Conservation (phyloP, 2,888 invertebrate genomes). For the Drosophila bunnanda region DNA sequence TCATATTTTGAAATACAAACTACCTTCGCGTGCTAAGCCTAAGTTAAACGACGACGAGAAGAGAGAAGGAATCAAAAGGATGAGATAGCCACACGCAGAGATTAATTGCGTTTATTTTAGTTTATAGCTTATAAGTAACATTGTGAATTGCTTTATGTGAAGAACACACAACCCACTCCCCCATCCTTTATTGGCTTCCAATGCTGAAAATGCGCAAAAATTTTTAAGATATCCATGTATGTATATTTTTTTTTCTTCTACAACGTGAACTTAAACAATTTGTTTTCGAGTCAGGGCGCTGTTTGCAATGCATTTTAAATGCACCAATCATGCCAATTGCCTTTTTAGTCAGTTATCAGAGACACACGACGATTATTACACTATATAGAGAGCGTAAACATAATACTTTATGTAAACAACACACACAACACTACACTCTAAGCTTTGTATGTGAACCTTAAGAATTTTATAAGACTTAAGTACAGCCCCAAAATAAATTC, state of each 20-base stretch:
- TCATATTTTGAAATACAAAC: slow-evolving; percentile 13
- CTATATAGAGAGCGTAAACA: slow-evolving; percentile 8
- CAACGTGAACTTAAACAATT: slow-evolving; percentile 6
- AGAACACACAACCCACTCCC: slow-evolving; percentile 10
- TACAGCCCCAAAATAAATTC: slow-evolving; percentile 27
- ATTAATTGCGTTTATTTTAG: slow-evolving; percentile 57
- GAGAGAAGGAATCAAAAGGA: slow-evolving; percentile 11
- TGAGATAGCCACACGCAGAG: slow-evolving; percentile 4
- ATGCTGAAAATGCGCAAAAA: slow-evolving; percentile 65
- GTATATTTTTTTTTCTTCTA: slow-evolving; percentile 48
- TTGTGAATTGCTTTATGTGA: slow-evolving; percentile 71
- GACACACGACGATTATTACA: slow-evolving; percentile 16
- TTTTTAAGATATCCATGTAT: slow-evolving; percentile 37
- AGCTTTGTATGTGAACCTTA: slow-evolving; percentile 67
- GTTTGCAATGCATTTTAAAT: slow-evolving; percentile 77
- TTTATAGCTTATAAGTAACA: slow-evolving; percentile 48
- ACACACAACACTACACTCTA: slow-evolving; percentile 56
- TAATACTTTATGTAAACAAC: slow-evolving; percentile 22
- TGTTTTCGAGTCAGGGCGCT: slow-evolving; percentile 60
- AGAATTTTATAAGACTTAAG: slow-evolving; percentile 67
- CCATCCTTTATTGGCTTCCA: slow-evolving; percentile 68
- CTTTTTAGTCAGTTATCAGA: slow-evolving; percentile 46
- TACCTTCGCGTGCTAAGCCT: slow-evolving; percentile 30
- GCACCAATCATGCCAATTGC: slow-evolving; percentile 54
- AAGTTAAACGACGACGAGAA: slow-evolving; percentile 21